Base-by-base conservation (phyloP, 1,140 invertebrate genomes). In the Acromyrmex heyeri region DNA sequence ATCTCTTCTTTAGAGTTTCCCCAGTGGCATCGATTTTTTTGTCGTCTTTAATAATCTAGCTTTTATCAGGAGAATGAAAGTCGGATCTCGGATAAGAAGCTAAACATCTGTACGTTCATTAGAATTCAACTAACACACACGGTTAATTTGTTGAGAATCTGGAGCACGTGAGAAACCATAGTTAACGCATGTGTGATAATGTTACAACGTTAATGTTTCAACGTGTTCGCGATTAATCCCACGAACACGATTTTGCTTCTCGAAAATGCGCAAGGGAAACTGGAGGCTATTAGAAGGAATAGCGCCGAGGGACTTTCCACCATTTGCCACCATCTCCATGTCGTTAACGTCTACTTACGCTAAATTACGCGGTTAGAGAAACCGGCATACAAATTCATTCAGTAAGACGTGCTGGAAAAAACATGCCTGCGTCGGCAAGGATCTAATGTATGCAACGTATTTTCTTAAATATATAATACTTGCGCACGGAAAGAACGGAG, bases 301-400 rank as follows among this genome's bases (percentile, higher is more conserved):
- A 57, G 78, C 78, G 48, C 30, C 50, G 34, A 14, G 61, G 65
- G 48, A 81, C 78, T 81, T 72, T 81, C 78, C 65, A 72, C 77
- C 50, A 30, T 57, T 38, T 38, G 50, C 48, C 50, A 21, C 21
- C 65, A 55, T 57, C 30, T 81, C 21, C 21, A 65, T 64, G 57
- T 64, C 86, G 69, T 86, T 77, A 87, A 86, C 50, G 82, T 86
- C 83, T 79, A 85, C 48, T 69, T 70, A 57, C 65, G 55, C 59
- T 53, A 55, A 59, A 59, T 69, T 50, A 53, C 53, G 53, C 24
- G 70, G 3, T n/a, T 77, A 30, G 62, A 77, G 83, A 76, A 87
- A 86, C 67, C 50, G 78, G 83, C 78, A 86, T 18, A 67, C 44
- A 82, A 86, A 86, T 70, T 44, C 69, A 64, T 50, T 44, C 27